Evolutionary conservation across 2,888 invertebrate species (phyloP).

Genomic region (Tetragnatha montana): DNA sequence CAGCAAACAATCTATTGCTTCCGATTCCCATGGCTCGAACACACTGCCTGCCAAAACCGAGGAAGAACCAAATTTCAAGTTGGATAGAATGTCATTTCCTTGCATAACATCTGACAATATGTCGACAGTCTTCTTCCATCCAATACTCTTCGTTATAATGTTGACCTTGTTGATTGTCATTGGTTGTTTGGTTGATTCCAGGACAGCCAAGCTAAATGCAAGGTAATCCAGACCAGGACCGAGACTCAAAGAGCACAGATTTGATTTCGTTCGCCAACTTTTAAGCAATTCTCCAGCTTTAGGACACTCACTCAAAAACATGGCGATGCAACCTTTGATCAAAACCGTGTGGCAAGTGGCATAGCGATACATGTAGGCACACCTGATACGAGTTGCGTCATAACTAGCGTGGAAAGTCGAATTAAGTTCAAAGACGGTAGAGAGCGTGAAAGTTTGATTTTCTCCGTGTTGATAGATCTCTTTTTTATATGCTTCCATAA

Average conservation of each 20-base stretch:
- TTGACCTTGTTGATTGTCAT: constrained; percentile 12
- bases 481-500: too few relatives aligned
- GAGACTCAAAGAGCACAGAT: constrained; percentile 26
- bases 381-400: constrained; percentile 15
- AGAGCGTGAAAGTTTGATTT: too few relatives aligned
- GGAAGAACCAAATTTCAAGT: neutral
- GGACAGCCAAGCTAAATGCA: constrained; percentile 20
- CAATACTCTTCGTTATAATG: constrained; percentile 37
- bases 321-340: constrained; percentile 15
- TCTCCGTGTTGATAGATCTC: too few relatives aligned
- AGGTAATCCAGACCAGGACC: constrained; percentile 55
- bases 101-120: constrained; percentile 12
- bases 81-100: neutral
- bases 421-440: too few relatives aligned
- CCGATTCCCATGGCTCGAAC: neutral
- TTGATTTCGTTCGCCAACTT: constrained; percentile 2
- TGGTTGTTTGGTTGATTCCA: neutral
- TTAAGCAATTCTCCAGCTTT: neutral
- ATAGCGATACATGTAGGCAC: constrained; percentile 40
- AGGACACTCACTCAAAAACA: constrained; percentile 19
- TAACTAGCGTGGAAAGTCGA: too few relatives aligned
- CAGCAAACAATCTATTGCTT: neutral
- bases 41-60: neutral
- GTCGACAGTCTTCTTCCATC: constrained; percentile 43
- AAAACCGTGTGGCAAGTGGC: neutral